These are phyloP conservation scores for Clytia hemisphaerica DNA, from an alignment of 30 jellyfish, hydroid and myxozoan genomes.

Conservation along the genomic window DNA sequence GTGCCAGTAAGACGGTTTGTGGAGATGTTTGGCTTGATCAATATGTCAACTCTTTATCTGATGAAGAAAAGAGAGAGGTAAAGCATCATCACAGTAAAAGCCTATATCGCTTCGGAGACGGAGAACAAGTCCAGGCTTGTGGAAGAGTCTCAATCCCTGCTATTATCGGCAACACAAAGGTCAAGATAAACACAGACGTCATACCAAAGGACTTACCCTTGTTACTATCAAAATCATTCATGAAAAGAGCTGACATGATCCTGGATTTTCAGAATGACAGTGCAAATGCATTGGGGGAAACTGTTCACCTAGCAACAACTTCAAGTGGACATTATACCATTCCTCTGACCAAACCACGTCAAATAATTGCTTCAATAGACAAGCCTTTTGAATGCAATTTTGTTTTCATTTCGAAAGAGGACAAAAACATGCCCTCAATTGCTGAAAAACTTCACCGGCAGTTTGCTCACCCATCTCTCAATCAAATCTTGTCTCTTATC, in stretches of 20 bases:
- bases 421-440: neutral
- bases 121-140: neutral
- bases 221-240: neutral
- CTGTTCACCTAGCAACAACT: neutral
- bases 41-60: neutral
- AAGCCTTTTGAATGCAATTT: no score
- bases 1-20: slow-evolving; percentile 27
- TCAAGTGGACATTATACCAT: slow-evolving; percentile 22
- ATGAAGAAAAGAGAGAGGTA: neutral
- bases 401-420: slow-evolving; percentile 2
- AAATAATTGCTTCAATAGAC: slow-evolving; percentile 14
- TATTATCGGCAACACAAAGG: neutral
- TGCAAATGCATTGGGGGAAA: slow-evolving; percentile 2
- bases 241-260: slow-evolving; percentile 27
- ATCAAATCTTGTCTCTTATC: neutral
- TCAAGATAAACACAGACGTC: slow-evolving; percentile 8
- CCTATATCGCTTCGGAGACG: slow-evolving; percentile 19
- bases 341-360: slow-evolving; percentile 11
- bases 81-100: neutral
- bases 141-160: slow-evolving; percentile 9
- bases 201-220: neutral
- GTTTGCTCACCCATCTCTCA: slow-evolving; percentile 18
- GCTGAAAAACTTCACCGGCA: slow-evolving; percentile 14
- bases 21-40: slow-evolving; percentile 18
- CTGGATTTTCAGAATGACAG: slow-evolving; percentile 12